These are phyloP conservation scores for Limnephilus lunatus DNA, from an alignment of 2,888 invertebrate genomes.

Conservation along the genomic window DNA sequence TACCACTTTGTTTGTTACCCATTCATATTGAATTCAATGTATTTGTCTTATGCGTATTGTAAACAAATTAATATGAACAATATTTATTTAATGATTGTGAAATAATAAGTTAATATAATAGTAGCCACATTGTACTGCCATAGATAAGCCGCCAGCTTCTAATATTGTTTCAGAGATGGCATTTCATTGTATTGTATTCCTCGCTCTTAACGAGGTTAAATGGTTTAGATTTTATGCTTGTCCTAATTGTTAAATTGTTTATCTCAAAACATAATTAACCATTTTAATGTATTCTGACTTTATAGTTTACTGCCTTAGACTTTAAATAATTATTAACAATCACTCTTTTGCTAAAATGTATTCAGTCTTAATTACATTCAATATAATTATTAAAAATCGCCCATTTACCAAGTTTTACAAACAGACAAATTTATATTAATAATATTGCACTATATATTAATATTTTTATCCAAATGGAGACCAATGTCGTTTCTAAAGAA, in stretches of 20 bases:
- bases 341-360: background rate
- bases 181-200: background rate
- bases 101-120: slow-evolving; percentile 14
- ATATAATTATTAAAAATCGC: background rate
- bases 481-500: background rate
- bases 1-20: slow-evolving; percentile 19
- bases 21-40: slow-evolving; percentile 21
- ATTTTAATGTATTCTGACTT: background rate
- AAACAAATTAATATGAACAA: slow-evolving; percentile 21
- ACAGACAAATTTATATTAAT: background rate
- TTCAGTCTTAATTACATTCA: background rate
- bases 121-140: slow-evolving; percentile 36
- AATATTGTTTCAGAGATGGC: background rate
- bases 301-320: background rate
- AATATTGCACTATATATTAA: background rate
- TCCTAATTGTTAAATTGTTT: background rate
- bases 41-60: slow-evolving; percentile 22
- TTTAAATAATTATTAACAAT: background rate
- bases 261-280: background rate
- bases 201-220: background rate
- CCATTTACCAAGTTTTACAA: background rate
- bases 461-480: background rate
- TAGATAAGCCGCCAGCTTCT: slow-evolving; percentile 18
- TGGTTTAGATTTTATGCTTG: background rate
- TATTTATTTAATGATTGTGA: slow-evolving; percentile 37